Evolutionary conservation across 2,888 invertebrate species (phyloP).

Genomic region (Chymomyza caudatula): DNA sequence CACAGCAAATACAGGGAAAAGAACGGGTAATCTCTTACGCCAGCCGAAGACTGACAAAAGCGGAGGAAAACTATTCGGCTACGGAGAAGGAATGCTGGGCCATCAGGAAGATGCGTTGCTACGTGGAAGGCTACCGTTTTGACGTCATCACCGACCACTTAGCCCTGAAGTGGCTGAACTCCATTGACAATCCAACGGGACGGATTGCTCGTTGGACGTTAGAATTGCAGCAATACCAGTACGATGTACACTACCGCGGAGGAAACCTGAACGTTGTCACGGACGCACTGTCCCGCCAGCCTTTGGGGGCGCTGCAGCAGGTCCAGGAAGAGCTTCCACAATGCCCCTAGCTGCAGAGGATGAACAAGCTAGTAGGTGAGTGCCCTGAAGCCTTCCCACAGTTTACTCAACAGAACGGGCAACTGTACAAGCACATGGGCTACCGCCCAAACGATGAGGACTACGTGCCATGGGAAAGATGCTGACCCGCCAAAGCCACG

Average conservation of each 20-base stretch:
- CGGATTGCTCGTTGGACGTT: constrained; percentile 30
- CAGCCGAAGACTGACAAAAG: constrained; percentile 7
- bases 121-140: constrained; percentile 22
- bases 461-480: constrained; percentile 16
- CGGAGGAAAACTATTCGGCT: constrained; percentile 27
- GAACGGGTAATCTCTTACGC: background rate
- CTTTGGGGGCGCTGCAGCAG: background rate
- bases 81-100: constrained; percentile 36
- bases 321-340: background rate
- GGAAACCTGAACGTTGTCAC: constrained; percentile 17
- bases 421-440: constrained; percentile 16
- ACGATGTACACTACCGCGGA: constrained; percentile 12
- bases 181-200: constrained; percentile 19
- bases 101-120: constrained; percentile 24
- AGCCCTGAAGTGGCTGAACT: constrained; percentile 29
- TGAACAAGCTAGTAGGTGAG: background rate
- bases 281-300: constrained; percentile 18
- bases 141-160: constrained; percentile 31
- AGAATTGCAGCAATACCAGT: constrained; percentile 27
- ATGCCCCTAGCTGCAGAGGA: constrained; percentile 3
- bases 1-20: too few relatives aligned
- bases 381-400: constrained; percentile 8
- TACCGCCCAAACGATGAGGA: background rate
- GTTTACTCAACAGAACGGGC: constrained; percentile 1
- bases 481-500: constrained; percentile 1